Evolutionary conservation across 2,888 invertebrate species (phyloP).

Genomic region (Tinea semifulvella): DNA sequence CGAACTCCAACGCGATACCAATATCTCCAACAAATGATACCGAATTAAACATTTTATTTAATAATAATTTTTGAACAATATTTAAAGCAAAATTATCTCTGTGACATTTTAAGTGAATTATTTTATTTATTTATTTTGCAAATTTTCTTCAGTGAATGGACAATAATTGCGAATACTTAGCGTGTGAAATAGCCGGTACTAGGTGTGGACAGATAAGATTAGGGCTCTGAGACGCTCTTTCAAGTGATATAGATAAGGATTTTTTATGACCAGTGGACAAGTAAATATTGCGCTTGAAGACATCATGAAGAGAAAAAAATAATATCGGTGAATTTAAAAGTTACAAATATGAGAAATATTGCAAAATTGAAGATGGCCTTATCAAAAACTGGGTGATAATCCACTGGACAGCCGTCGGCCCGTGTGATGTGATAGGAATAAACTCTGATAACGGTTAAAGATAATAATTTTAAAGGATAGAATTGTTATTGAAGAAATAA

Average conservation of each 20-base stretch:
- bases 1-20: conserved; percentile 46
- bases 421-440: conserved; percentile 53
- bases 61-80: not conserved
- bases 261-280: conserved; percentile 45
- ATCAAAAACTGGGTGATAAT: conserved; percentile 44
- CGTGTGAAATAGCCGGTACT: conserved; percentile 47
- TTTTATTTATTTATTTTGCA: too few relatives aligned
- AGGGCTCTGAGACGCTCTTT: conserved; percentile 50
- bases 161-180: conserved; percentile 25
- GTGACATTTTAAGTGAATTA: not conserved
- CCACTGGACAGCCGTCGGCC: conserved; percentile 59
- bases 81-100: not conserved
- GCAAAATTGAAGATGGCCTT: conserved; percentile 47
- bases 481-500: conserved; percentile 56
- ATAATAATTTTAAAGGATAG: conserved; percentile 27
- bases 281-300: conserved; percentile 28
- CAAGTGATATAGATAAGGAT: conserved; percentile 56
- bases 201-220: conserved; percentile 57
- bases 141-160: conserved; percentile 1
- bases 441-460: conserved; percentile 11
- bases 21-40: not conserved
- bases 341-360: conserved; percentile 30
- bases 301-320: conserved; percentile 63
- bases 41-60: not conserved
- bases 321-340: conserved; percentile 23